Percentiles rank a stretch among this genome's conserved stretches.
Conservation (phyloP, 2,888 invertebrate genomes). For the Chrysina gloriosa region DNA sequence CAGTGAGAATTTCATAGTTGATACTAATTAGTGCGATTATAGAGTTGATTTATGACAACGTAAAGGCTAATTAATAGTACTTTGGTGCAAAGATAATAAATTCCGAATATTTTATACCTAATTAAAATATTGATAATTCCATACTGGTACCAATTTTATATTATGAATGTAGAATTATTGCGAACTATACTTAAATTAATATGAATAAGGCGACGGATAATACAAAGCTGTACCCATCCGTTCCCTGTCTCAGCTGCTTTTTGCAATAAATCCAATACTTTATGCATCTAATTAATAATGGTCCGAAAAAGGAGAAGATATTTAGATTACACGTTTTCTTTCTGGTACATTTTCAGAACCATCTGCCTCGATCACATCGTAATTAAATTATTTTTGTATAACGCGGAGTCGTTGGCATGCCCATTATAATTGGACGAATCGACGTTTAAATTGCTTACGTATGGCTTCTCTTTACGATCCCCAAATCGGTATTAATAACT, state of each 20-base stretch:
- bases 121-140: slow-evolving; percentile 2
- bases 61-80: background rate
- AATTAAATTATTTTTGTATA: slow-evolving; percentile 32
- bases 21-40: background rate
- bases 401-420: background rate
- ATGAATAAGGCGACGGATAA: background rate
- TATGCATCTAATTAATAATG: slow-evolving; percentile 5
- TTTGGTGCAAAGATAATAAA: background rate
- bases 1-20: background rate
- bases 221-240: too few relatives aligned
- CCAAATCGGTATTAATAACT: slow-evolving; percentile 22
- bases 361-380: slow-evolving; percentile 17
- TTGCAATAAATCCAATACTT: slow-evolving; percentile 16
- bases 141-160: background rate
- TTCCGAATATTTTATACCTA: background rate
- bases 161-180: background rate
- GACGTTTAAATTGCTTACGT: slow-evolving; percentile 14
- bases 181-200: background rate
- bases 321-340: slow-evolving; percentile 17
- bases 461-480: slow-evolving; percentile 16
- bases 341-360: slow-evolving; percentile 15
- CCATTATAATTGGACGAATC: slow-evolving; percentile 14
- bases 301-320: background rate
- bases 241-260: slow-evolving; percentile 4
- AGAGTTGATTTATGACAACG: slow-evolving; percentile 13